A percentile compares a stretch with the other conserved stretches of the same genome.
These are phyloP conservation scores for Chymomyza caudatula DNA, from an alignment of 2,888 invertebrate species.

Conservation along the genomic window DNA sequence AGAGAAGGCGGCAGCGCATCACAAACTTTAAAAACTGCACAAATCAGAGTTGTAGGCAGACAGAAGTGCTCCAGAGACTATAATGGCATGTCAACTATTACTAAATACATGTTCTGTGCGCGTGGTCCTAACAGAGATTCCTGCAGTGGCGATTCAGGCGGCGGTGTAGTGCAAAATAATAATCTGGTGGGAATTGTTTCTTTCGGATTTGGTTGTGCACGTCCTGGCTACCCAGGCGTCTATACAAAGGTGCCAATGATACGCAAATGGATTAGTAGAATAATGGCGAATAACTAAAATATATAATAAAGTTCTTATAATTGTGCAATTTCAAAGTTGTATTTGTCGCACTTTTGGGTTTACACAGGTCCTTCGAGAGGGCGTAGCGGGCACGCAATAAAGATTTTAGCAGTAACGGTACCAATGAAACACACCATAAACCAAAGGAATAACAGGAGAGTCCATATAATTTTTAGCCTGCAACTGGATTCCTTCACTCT, in stretches of 20 bases:
- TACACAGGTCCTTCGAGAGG: too few relatives aligned
- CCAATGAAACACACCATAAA: too few relatives aligned
- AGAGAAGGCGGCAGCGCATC: conserved; percentile 34
- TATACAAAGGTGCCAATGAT: conserved; percentile 60
- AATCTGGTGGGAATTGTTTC: neutral
- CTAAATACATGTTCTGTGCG: conserved; percentile 1
- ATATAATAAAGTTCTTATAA: neutral
- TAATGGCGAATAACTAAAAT: neutral
- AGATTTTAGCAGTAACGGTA: too few relatives aligned
- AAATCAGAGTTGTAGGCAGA: neutral
- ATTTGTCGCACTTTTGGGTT: neutral
- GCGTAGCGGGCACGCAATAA: too few relatives aligned
- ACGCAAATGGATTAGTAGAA: neutral
- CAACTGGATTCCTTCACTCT: too few relatives aligned
- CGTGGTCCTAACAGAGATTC: neutral
- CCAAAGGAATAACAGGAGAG: too few relatives aligned
- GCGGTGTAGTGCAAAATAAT: neutral
- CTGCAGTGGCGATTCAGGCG: neutral
- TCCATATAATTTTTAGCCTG: too few relatives aligned
- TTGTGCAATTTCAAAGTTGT: neutral
- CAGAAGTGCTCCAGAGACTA: neutral
- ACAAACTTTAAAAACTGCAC: neutral
- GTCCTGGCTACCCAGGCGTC: conserved; percentile 60
- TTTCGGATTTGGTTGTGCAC: neutral
- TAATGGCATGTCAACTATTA: neutral